These are phyloP conservation scores for Tetragnatha versicolor DNA, from an alignment of 1,140 invertebrate species.

Conservation along the genomic window DNA sequence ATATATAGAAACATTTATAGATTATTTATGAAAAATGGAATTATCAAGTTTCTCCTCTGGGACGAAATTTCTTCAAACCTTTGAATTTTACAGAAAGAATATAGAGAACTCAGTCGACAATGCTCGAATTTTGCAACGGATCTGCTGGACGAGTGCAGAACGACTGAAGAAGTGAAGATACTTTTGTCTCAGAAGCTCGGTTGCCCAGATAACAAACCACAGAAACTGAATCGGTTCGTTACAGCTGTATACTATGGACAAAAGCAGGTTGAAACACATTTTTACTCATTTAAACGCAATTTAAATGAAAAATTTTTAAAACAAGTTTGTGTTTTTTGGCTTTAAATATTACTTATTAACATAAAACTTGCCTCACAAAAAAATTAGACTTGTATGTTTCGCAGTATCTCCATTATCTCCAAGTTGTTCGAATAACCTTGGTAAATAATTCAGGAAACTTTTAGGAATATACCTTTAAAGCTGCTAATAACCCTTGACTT, in stretches of 20 bases:
- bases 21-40: background rate
- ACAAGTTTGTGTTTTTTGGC: too few relatives aligned
- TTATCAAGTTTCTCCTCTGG: background rate
- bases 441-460: too few relatives aligned
- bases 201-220: constrained; percentile 66
- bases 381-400: too few relatives aligned
- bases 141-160: constrained; percentile 85
- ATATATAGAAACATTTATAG: background rate
- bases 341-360: too few relatives aligned
- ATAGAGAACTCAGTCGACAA: constrained; percentile 79
- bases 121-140: constrained; percentile 92
- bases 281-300: too few relatives aligned
- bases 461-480: too few relatives aligned
- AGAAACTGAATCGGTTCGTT: constrained; percentile 83
- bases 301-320: too few relatives aligned
- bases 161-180: constrained; percentile 78
- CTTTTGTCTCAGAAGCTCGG: constrained; percentile 70
- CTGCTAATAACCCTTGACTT: too few relatives aligned
- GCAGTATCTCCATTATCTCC: too few relatives aligned
- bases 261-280: constrained; percentile 89
- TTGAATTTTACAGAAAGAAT: constrained; percentile 75
- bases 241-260: constrained; percentile 91
- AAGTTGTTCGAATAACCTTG: too few relatives aligned
- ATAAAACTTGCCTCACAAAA: too few relatives aligned
- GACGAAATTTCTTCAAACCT: background rate